A percentile compares a stretch with the other conserved stretches of the same genome.
Evolutionary conservation across 2,888 invertebrate genomes (phyloP).

Genomic region (Lepidochrysops patricia): DNA sequence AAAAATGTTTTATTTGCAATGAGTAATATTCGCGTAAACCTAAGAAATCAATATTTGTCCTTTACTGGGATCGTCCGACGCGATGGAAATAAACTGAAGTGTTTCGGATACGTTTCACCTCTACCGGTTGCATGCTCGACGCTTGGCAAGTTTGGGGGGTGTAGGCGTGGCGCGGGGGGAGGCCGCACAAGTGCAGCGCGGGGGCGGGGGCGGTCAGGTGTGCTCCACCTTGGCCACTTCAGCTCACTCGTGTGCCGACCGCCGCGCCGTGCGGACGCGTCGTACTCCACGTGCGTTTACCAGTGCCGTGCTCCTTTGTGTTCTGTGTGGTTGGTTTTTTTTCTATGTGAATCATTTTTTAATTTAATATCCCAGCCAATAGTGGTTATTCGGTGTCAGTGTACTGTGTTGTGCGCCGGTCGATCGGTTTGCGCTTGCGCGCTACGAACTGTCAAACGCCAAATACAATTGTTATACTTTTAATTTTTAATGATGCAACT

Average conservation of each 20-base stretch:
- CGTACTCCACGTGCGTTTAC: neutral
- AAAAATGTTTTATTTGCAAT: too few relatives aligned
- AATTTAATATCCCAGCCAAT: slow-evolving; percentile 1
- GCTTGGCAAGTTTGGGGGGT: slow-evolving; percentile 16
- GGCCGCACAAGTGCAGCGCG: slow-evolving; percentile 66
- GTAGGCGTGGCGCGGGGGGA: slow-evolving; percentile 48
- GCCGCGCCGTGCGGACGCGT: slow-evolving; percentile 25
- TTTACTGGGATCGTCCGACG: too few relatives aligned
- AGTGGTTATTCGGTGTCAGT: slow-evolving; percentile 24
- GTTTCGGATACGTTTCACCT: too few relatives aligned
- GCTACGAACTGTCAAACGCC: slow-evolving; percentile 38
- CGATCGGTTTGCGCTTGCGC: slow-evolving; percentile 59
- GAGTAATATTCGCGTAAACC: too few relatives aligned
- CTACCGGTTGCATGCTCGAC: too few relatives aligned
- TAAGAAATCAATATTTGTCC: too few relatives aligned
- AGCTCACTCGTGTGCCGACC: slow-evolving; percentile 43
- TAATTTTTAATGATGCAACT: slow-evolving; percentile 20
- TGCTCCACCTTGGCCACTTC: slow-evolving; percentile 35
- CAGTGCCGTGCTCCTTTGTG: slow-evolving; percentile 12
- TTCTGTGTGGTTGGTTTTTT: slow-evolving; percentile 16
- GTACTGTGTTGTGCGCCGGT: slow-evolving; percentile 50
- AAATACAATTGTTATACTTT: slow-evolving; percentile 20
- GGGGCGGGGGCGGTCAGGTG: slow-evolving; percentile 49
- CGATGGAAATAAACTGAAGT: too few relatives aligned
- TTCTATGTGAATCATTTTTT: slow-evolving; percentile 13